Evolutionary conservation across 2,113 vertebrate genomes (phyloP), one percentile per base, ranked within the genome.

Genomic region (Hemichromis elongatus): DNA sequence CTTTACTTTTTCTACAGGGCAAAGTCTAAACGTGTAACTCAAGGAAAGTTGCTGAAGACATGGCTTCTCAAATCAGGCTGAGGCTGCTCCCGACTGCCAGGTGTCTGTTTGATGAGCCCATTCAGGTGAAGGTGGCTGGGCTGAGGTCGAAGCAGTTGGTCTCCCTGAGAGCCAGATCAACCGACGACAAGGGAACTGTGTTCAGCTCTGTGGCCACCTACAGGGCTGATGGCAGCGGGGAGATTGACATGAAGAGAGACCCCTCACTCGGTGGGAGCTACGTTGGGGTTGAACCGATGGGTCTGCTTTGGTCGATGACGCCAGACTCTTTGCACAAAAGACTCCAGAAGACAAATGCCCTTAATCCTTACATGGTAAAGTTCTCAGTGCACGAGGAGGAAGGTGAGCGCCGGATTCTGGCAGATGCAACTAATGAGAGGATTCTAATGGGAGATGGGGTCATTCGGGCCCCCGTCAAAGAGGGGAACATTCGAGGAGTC

Each of bases 121-220:
- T 93, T n/a, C 90, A 83, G 79, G 21, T 93, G 47, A 91, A 77
- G 42, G 90, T 94, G 78, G 7, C 53, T 0, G 88, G 92, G 14
- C 88, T 94, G 55, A 86, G n/a, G 57, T 70, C 91, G 0, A 75
- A 19, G n/a, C 91, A 94, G 92, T 75, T 87, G 88, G 92, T 94
- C 68, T 77, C 82, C 53, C n/a, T 94, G 70, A 89, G 30, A 81
- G 92, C 90, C 85, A 82, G 55, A 9, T 78, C 55, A 8, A 40
- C 70, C 2, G 82, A 83, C 2, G 82, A 78, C 7, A 78, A 53
- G 8, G 82, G 73, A 13, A 56, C 40, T 21, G 55, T 16, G 28
- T 83, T 92, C 86, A 88, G 75, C 21, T 93, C 93, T 35, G 57
- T 40, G 0, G 93, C 93, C 82, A 88, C 73, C 80, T 94, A 92